Base-by-base conservation (phyloP, 2,113 vertebrate species). In the Xiphophorus couchianus region DNA sequence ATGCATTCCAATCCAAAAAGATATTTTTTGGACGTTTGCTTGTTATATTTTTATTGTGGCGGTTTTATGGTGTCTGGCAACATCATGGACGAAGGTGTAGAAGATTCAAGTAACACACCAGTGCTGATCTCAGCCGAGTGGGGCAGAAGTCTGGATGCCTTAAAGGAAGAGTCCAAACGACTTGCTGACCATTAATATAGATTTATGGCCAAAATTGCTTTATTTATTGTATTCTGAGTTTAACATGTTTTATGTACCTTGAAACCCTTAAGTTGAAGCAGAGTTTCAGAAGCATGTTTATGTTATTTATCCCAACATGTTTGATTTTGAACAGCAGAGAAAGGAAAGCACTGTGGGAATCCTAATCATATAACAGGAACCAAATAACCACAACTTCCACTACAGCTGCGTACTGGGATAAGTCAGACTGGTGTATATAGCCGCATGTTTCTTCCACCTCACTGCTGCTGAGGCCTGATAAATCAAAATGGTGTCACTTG, bases 141-240 rank as follows among this genome's bases (percentile, higher is more conserved):
- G 75, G 82, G 81, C 66, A 35, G 44, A 76, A 5, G 79, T 74
- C n/a, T 61, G 69, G 83, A 86, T 48, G 62, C 62, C 69, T 83
- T 74, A 84, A 85, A 80, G 84, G 84, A 86, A 82, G 67, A 79
- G 75, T 71, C 58, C 67, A 79, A 78, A 82, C 66, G 73, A 85
- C 68, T 81, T 72, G 82, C 75, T 83, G 71, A 90, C 82, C 77
- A 77, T 89, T 80, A 85, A 84, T 81, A 84, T 77, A 86, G 86
- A 87, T 83, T 84, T 91, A 91, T 78, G 86, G 88, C 90, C 91
- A 89, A 92, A 92, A 90, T 76, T 39, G 86, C 86, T 92, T 92
- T 92, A 94, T 94, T 95, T 93, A 93, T 93, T 94, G 75, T 82
- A 85, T 86, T 72, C 91, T 88, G 73, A 69, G 86, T 89, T 88